phyloP scores from a whole-genome alignment of 2,113 vertebrate genomes.

The Periophthalmodon schlosseri region DNA sequence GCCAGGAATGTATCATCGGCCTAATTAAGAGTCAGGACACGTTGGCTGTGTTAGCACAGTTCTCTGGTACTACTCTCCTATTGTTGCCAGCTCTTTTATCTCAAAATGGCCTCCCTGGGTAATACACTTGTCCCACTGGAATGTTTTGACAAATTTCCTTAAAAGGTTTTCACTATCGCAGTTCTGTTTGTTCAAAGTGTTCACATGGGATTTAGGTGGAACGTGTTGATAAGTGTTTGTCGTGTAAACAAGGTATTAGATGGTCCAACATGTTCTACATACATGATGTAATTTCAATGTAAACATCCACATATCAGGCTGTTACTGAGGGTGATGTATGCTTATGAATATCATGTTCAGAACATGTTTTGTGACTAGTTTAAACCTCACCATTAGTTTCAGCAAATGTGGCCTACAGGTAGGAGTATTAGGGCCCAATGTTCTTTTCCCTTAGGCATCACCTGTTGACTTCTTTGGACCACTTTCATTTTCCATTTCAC shows the following conservation, averaged over 20 bases:
- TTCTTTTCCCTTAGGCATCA: not conserved
- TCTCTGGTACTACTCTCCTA: slow-evolving; percentile 17
- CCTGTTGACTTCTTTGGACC: not conserved
- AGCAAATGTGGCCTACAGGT: too few relatives aligned
- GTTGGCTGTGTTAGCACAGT: slow-evolving; percentile 6
- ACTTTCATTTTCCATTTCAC: not conserved
- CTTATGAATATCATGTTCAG: too few relatives aligned
- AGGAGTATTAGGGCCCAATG: too few relatives aligned
- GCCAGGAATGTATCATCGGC: slow-evolving; percentile 2
- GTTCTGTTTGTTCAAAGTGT: not conserved
- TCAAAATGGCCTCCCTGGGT: slow-evolving; percentile 26
- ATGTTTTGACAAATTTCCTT: not conserved
- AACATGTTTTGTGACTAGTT: too few relatives aligned
- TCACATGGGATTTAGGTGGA: slow-evolving; percentile 8
- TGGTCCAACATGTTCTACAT: not conserved
- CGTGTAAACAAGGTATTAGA: not conserved
- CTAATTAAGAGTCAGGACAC: slow-evolving; percentile 56
- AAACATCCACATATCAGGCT: not conserved
- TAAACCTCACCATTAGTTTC: too few relatives aligned
- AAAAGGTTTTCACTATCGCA: not conserved
- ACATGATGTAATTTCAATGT: not conserved
- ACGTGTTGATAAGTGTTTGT: slow-evolving; percentile 6
- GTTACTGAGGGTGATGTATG: too few relatives aligned
- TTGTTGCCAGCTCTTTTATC: slow-evolving; percentile 8
- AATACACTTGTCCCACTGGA: slow-evolving; percentile 18